These are phyloP conservation scores for Aethes cnicana DNA, from an alignment of 2,888 invertebrate species.

Conservation along the genomic window DNA sequence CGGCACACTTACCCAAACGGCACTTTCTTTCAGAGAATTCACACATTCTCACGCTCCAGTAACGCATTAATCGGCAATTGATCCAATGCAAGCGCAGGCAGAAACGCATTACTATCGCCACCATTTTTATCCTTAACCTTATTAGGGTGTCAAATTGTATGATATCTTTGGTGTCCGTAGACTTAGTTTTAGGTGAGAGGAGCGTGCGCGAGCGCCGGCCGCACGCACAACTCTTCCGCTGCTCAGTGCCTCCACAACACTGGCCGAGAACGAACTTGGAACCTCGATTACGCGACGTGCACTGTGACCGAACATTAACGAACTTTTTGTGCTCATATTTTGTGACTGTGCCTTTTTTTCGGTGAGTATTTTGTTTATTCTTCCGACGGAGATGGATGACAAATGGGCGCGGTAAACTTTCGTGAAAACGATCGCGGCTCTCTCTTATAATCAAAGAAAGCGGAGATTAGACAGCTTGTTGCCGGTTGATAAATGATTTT, in stretches of 20 bases:
- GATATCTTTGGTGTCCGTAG: slow-evolving; percentile 59
- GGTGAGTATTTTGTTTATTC: slow-evolving; percentile 47
- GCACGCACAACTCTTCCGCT: slow-evolving; percentile 67
- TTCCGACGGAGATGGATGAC: slow-evolving; percentile 28
- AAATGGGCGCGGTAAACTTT: slow-evolving; percentile 40
- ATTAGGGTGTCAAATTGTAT: slow-evolving; percentile 59
- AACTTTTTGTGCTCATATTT: slow-evolving; percentile 55
- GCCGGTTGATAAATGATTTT: slow-evolving; percentile 43
- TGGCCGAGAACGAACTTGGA: slow-evolving; percentile 76
- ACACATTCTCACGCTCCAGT: slow-evolving; percentile 58
- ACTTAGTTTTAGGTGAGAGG: slow-evolving; percentile 67
- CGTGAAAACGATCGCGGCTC: slow-evolving; percentile 45
- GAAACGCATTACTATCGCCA: slow-evolving; percentile 52
- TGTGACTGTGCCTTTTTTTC: slow-evolving; percentile 60
- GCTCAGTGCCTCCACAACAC: slow-evolving; percentile 75
- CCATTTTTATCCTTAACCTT: slow-evolving; percentile 76
- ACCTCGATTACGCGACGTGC: slow-evolving; percentile 55
- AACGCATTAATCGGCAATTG: slow-evolving; percentile 23
- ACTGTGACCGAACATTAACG: slow-evolving; percentile 59
- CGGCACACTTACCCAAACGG: slow-evolving; percentile 23
- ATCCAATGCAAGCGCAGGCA: slow-evolving; percentile 44
- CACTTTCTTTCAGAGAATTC: slow-evolving; percentile 27
- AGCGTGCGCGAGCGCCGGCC: slow-evolving; percentile 64
- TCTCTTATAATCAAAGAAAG: slow-evolving; percentile 58
- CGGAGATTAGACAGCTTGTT: slow-evolving; percentile 43